Conservation (phyloP, 2,113 vertebrate species). For the Castor canadensis region DNA sequence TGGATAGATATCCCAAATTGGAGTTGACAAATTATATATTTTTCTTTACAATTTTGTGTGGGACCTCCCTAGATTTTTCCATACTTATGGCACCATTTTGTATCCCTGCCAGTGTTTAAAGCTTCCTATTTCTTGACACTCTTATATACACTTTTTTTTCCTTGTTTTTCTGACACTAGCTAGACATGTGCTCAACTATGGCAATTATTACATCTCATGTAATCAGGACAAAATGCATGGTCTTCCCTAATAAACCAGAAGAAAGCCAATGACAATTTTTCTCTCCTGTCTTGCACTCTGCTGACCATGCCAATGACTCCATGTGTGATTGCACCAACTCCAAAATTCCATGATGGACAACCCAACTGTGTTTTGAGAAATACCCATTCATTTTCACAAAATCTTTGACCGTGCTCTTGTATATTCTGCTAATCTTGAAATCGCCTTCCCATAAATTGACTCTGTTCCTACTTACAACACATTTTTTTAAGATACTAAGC, state of each 20-base stretch:
- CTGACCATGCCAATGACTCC: not conserved
- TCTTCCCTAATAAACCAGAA: not conserved
- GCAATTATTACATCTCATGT: not conserved
- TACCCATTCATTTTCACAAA: not conserved
- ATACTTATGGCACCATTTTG: not conserved
- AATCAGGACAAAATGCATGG: not conserved
- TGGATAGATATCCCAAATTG: not conserved
- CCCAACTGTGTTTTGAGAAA: not conserved
- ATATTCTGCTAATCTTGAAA: not conserved
- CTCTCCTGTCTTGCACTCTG: fast-evolving
- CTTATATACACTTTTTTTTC: fast-evolving
- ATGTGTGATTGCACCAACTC: no score
- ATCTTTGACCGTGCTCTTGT: not conserved
- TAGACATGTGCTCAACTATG: no score
- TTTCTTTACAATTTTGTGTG: not conserved
- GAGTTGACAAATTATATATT: not conserved
- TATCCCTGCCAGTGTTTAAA: no score
- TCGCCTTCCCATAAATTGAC: not conserved
- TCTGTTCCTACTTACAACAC: not conserved
- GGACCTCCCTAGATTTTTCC: not conserved
- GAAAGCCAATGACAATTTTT: not conserved
- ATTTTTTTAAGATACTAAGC: no score
- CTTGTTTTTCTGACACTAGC: no score
- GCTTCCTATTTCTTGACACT: no score
- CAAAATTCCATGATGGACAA: not conserved